Conservation (phyloP, 2,888 invertebrate species). For the Chrysodeixis includens region DNA sequence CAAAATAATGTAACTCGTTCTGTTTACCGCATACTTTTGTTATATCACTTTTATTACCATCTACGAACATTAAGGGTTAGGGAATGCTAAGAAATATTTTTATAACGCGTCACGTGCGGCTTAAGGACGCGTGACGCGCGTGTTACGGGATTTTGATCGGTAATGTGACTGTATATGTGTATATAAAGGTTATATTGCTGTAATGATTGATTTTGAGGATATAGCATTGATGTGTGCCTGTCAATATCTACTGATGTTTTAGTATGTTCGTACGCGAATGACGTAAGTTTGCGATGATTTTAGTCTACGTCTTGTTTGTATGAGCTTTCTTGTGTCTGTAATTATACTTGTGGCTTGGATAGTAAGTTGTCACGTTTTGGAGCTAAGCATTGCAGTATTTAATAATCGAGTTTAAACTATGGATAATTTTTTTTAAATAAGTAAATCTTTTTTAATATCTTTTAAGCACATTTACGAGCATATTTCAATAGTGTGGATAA, state of each 20-base stretch:
- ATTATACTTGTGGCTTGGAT: too few relatives aligned
- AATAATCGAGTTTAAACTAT: too few relatives aligned
- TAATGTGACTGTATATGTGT: background rate
- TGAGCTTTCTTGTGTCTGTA: too few relatives aligned
- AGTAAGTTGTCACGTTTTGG: too few relatives aligned
- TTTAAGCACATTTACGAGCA: too few relatives aligned
- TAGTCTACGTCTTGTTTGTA: too few relatives aligned
- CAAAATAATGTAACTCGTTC: background rate
- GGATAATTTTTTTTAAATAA: too few relatives aligned
- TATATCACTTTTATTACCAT: background rate
- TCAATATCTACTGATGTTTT: background rate
- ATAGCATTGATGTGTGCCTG: background rate
- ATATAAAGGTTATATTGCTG: background rate
- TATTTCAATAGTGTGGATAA: too few relatives aligned
- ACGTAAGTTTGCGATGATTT: too few relatives aligned
- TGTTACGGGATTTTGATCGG: slow-evolving; percentile 35
- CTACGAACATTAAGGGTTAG: slow-evolving; percentile 2
- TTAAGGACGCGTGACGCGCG: slow-evolving; percentile 23
- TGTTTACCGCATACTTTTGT: background rate
- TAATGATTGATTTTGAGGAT: background rate
- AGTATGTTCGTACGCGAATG: too few relatives aligned
- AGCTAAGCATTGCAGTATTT: too few relatives aligned
- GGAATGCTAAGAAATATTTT: slow-evolving; percentile 15
- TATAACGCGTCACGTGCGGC: slow-evolving; percentile 25
- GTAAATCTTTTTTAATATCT: too few relatives aligned